Conservation (phyloP, 2,797 vertebrate species). For the Ptychobarbus kaznakovi region DNA sequence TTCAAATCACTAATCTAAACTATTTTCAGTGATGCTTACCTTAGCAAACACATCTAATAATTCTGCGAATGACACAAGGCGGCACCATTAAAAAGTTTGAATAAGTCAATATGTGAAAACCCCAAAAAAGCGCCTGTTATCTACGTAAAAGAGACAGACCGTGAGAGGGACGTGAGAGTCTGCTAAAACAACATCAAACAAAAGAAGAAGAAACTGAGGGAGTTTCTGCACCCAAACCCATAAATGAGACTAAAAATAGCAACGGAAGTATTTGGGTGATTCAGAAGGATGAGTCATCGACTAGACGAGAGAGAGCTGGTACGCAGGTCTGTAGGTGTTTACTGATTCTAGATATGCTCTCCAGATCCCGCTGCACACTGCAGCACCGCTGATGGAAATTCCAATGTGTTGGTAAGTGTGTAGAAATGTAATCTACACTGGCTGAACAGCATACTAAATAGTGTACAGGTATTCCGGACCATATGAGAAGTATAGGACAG, state of each 20-base stretch:
- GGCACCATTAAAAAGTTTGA: background rate
- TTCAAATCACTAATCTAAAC: background rate
- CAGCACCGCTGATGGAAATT: constrained; percentile 41
- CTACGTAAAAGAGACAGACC: background rate
- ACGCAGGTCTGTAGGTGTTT: constrained; percentile 44
- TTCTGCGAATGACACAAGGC: background rate
- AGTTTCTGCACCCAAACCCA: constrained; percentile 77
- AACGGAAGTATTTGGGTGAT: constrained; percentile 76
- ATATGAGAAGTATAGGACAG: background rate
- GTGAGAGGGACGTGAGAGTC: background rate
- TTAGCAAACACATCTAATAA: background rate
- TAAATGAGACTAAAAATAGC: constrained; percentile 83
- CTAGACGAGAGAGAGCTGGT: constrained; percentile 51
- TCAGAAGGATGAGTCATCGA: constrained; percentile 82
- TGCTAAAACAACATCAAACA: constrained; percentile 27
- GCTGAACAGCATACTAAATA: constrained; percentile 23
- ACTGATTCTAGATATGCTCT: constrained; percentile 54
- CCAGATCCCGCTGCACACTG: constrained; percentile 45
- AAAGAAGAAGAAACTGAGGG: constrained; percentile 58
- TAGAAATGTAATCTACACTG: constrained; percentile 34
- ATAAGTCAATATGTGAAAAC: background rate
- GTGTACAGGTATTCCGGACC: constrained; percentile 1
- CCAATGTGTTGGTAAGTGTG: constrained; percentile 27
- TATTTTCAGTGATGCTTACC: background rate
- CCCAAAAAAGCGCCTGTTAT: background rate